phyloP scores from a whole-genome alignment of 2,888 invertebrate species.

The Omphaloscelis lunosa region DNA sequence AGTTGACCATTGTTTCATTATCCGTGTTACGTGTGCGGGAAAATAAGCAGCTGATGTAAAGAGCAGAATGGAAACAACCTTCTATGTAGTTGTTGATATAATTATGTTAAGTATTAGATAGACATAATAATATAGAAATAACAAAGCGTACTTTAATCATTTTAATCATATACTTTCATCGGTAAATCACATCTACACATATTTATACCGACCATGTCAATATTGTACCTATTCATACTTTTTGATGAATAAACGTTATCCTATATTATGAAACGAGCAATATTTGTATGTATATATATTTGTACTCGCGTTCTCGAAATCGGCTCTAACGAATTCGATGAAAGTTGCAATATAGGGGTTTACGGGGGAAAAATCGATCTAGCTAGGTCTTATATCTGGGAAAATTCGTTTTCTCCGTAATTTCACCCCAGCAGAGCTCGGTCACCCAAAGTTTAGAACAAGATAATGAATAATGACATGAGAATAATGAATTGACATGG shows the following conservation, averaged over 20 bases:
- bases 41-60: constrained; percentile 28
- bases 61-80: not conserved
- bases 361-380: too few species aligned
- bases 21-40: constrained; percentile 35
- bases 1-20: constrained; percentile 43
- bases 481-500: too few species aligned
- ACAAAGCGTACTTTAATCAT: not conserved
- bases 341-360: too few species aligned
- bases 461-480: too few species aligned
- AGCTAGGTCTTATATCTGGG: too few species aligned
- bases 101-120: not conserved
- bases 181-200: not conserved
- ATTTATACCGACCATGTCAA: not conserved
- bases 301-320: too few species aligned
- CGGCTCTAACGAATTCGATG: too few species aligned
- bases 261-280: too few species aligned
- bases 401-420: too few species aligned
- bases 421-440: too few species aligned
- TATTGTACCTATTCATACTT: not conserved
- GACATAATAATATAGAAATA: not conserved
- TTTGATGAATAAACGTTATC: not conserved
- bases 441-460: too few species aligned
- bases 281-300: too few species aligned
- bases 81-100: not conserved
- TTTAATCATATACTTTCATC: not conserved